These are phyloP conservation scores for Matsumyia berberina DNA, from an alignment of 2,888 invertebrate genomes.

Conservation along the genomic window DNA sequence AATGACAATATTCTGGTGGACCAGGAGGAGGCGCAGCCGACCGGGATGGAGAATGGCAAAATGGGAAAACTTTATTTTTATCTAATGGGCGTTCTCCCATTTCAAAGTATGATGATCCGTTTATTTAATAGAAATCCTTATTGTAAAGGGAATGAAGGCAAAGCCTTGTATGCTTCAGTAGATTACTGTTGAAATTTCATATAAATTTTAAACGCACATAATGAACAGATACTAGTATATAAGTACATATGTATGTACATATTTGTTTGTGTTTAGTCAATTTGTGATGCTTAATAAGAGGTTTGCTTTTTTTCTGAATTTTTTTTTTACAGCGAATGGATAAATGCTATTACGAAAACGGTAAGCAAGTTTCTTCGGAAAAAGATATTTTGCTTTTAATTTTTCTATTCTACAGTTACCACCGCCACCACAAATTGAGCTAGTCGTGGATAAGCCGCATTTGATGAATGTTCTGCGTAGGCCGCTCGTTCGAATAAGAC, in stretches of 20 bases:
- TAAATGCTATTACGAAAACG: slow-evolving; percentile 91
- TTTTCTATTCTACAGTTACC: slow-evolving; percentile 86
- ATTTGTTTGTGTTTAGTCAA: neutral
- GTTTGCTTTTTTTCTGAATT: slow-evolving; percentile 78
- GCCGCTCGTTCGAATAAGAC: slow-evolving; percentile 87
- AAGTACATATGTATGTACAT: slow-evolving; percentile 6
- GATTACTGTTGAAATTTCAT: slow-evolving; percentile 30
- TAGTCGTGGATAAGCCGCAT: slow-evolving; percentile 89
- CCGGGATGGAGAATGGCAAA: slow-evolving; percentile 47
- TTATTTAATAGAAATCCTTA: slow-evolving; percentile 64
- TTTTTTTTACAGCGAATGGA: slow-evolving; percentile 88
- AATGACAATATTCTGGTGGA: slow-evolving; percentile 58
- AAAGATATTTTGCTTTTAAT: slow-evolving; percentile 25
- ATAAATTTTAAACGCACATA: slow-evolving; percentile 30
- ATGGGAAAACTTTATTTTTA: slow-evolving; percentile 68
- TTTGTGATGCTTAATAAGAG: slow-evolving; percentile 26
- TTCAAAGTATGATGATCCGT: slow-evolving; percentile 70
- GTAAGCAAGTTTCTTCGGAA: slow-evolving; percentile 85
- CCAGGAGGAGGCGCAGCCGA: neutral
- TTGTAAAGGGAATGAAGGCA: slow-evolving; percentile 14
- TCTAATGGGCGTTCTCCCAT: slow-evolving; percentile 68
- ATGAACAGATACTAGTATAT: neutral
- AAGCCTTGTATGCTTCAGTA: slow-evolving; percentile 32
- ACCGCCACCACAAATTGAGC: slow-evolving; percentile 90
- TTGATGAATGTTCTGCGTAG: slow-evolving; percentile 87